A percentile compares a stretch with the other conserved stretches of the same genome.
Evolutionary conservation across 1,140 invertebrate species (phyloP).

Genomic region (Proales similis): DNA sequence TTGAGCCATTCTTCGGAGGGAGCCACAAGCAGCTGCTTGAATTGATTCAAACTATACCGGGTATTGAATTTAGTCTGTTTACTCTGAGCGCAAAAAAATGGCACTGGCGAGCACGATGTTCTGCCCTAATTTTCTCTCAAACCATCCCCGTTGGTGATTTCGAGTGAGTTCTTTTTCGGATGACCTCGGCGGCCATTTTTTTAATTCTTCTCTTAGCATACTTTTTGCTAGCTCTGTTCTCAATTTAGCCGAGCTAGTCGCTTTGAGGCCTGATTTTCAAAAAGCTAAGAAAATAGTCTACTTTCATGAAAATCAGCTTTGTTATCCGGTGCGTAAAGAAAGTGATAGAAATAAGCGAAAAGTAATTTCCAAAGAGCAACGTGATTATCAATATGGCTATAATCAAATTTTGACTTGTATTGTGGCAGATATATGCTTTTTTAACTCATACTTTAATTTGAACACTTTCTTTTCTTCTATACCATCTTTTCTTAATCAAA

Average conservation of each 20-base stretch:
- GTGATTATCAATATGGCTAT: slow-evolving; percentile 70
- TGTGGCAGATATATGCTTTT: slow-evolving; percentile 64
- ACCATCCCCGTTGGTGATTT: slow-evolving; percentile 55
- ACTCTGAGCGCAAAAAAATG: slow-evolving; percentile 66
- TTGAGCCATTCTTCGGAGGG: slow-evolving; percentile 66
- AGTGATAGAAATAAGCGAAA: neutral
- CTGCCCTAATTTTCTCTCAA: slow-evolving; percentile 61
- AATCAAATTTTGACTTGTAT: slow-evolving; percentile 68
- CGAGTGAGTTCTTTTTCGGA: slow-evolving; percentile 38
- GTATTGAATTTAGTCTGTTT: slow-evolving; percentile 42
- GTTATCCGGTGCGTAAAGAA: slow-evolving; percentile 62
- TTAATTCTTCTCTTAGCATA: slow-evolving; percentile 46
- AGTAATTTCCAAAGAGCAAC: slow-evolving; percentile 54
- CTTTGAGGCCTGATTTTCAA: slow-evolving; percentile 61
- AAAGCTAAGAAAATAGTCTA: slow-evolving; percentile 63
- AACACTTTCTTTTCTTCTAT: slow-evolving; percentile 63
- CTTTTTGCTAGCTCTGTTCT: slow-evolving; percentile 67
- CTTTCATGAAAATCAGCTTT: slow-evolving; percentile 72
- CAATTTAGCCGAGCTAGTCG: slow-evolving; percentile 64
- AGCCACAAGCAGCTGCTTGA: slow-evolving; percentile 65
- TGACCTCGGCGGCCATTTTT: neutral
- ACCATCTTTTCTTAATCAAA: slow-evolving; percentile 60
- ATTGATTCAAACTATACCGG: slow-evolving; percentile 47
- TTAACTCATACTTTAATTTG: slow-evolving; percentile 67
- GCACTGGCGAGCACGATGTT: slow-evolving; percentile 68